Evolutionary conservation across 2,113 vertebrate genomes (phyloP).

Genomic region (Thamnophis sirtalis): DNA sequence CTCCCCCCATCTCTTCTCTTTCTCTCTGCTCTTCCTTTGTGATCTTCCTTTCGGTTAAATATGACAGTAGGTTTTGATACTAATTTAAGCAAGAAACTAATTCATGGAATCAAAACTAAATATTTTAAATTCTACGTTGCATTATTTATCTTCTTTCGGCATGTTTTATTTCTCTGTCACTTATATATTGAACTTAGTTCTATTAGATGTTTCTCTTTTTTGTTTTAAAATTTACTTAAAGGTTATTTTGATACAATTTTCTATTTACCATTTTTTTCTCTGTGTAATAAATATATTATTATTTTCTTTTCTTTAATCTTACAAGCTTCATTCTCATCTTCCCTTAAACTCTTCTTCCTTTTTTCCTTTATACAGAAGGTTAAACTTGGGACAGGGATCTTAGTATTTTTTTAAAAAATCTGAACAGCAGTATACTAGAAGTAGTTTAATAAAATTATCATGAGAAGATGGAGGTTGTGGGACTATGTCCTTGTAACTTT

Average conservation of each 20-base stretch:
- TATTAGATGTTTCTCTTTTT: background rate
- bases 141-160: background rate
- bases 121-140: background rate
- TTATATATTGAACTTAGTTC: background rate
- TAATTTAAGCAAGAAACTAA: background rate
- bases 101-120: background rate
- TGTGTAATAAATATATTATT: background rate
- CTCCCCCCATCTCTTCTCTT: accelerated
- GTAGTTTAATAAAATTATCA: background rate
- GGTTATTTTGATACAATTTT: background rate
- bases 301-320: background rate
- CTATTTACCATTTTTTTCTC: background rate
- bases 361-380: background rate
- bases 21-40: background rate
- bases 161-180: background rate
- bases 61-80: background rate
- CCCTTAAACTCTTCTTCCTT: background rate
- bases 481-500: background rate
- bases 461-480: background rate
- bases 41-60: background rate
- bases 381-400: background rate
- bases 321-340: background rate
- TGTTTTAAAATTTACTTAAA: background rate
- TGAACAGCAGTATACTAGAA: background rate
- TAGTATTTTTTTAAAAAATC: background rate